Conservation (phyloP, 1,140 invertebrate genomes). For the Polypedilum vanderplanki region DNA sequence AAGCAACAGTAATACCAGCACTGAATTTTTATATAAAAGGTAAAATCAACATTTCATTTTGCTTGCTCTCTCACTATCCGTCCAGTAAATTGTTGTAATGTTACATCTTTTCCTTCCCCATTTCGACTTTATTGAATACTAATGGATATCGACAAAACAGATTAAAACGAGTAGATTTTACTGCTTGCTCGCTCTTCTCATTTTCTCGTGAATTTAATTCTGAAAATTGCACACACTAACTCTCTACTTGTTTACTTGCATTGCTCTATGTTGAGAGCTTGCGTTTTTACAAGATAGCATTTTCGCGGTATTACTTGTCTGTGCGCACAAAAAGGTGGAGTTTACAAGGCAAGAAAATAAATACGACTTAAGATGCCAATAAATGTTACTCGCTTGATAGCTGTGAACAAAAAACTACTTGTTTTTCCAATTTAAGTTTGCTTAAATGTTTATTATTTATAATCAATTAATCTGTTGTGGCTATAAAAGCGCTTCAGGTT, state of each 20-base stretch:
- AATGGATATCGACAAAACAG: slow-evolving; percentile 14
- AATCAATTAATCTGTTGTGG: slow-evolving; percentile 26
- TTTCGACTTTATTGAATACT: slow-evolving; percentile 21
- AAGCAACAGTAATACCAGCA: too few relatives aligned
- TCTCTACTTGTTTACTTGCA: background rate
- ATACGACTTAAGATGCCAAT: background rate
- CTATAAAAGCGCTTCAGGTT: slow-evolving; percentile 18
- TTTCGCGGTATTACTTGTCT: background rate
- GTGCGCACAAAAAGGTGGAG: background rate
- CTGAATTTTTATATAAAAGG: background rate
- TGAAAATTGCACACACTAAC: background rate
- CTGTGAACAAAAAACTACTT: slow-evolving; percentile 23
- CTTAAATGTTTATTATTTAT: slow-evolving; percentile 27
- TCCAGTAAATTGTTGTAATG: background rate
- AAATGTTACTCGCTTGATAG: slow-evolving; percentile 17
- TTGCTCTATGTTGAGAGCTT: background rate
- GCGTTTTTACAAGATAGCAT: background rate
- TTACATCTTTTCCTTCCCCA: background rate
- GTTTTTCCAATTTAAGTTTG: slow-evolving; percentile 14
- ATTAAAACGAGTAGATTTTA: background rate
- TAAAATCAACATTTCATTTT: slow-evolving; percentile 14
- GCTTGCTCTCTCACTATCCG: background rate
- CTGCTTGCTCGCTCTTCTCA: background rate
- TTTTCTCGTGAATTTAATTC: background rate
- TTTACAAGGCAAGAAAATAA: slow-evolving; percentile 1